Conservation (phyloP, 2,797 vertebrate genomes). For the Muscicapa striata region DNA sequence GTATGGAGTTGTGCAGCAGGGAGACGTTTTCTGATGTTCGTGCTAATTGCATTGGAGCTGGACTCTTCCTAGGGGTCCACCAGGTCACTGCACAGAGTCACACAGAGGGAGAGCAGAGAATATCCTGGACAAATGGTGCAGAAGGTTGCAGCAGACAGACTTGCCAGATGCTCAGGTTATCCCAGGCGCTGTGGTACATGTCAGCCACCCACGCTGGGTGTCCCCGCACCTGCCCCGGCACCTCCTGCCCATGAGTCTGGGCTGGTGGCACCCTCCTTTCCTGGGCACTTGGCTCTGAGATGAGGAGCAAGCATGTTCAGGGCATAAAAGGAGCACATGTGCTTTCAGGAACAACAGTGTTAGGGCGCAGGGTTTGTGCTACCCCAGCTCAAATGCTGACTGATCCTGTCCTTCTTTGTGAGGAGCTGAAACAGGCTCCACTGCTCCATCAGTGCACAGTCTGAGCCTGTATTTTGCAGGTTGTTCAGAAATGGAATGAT, state of each 20-base stretch:
- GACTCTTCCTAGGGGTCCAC: conserved; percentile 19
- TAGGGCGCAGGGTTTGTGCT: neutral
- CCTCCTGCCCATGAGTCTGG: neutral
- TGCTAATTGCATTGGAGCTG: conserved; percentile 32
- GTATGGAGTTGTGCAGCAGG: neutral
- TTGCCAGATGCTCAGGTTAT: conserved; percentile 2
- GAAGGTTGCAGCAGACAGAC: conserved; percentile 9
- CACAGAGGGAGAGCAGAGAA: neutral
- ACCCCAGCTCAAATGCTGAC: neutral
- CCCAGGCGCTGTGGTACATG: neutral
- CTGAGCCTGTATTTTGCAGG: neutral
- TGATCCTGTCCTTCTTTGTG: neutral
- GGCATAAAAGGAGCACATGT: neutral
- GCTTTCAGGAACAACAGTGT: neutral
- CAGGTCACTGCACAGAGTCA: neutral
- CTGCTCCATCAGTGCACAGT: accelerated
- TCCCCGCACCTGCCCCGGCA: neutral
- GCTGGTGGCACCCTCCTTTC: neutral
- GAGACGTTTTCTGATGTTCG: conserved; percentile 4
- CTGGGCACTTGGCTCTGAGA: neutral
- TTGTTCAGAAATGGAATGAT: accelerated
- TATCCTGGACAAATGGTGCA: conserved; percentile 12
- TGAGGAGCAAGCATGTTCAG: accelerated
- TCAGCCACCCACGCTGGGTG: accelerated
- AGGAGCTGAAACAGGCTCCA: neutral